Evolutionary conservation across 2,888 invertebrate genomes (phyloP), one percentile per base, ranked within the genome.

Genomic region (Phaonia tiefii): DNA sequence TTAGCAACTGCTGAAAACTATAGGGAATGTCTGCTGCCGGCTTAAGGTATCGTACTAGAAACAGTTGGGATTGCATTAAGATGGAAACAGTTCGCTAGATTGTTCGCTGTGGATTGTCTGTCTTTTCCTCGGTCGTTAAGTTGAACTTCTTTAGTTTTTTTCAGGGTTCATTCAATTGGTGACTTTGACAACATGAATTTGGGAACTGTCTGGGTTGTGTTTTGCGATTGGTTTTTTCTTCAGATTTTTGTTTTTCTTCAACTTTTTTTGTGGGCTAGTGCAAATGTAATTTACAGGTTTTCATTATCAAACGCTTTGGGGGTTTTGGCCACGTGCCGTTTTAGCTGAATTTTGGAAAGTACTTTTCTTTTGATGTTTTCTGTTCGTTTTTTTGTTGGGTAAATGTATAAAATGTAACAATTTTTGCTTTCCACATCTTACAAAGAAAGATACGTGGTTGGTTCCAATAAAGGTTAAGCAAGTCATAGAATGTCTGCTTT

Each of bases 91-190:
- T 71, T 15, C 44, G 11, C n/a, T n/a, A n/a, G n/a, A n/a, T 26
- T 65, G 70, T 75, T 75, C 49, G 5, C 44, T 31, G 31, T 31
- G 31, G 31, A 5, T 31, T 31, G 31, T 3, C 31, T 31, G 31
- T 8, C 31, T 31, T 31, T 31, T 31, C 31, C 4, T 8, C 31
- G 31, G 31, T 31, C 5, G 25, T 17, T 39, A 15, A 63, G 67
- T 69, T 75, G 60, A 74, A 80, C 74, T 75, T 78, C 46, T 69
- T 25, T 60, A 31, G 31, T 5, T 2, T 72, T 63, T 75, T 75
- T 81, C 72, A 81, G 81, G 81, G 81, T 81, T 81, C 75, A 78
- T 78, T 81, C 78, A 78, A 81, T 81, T 70, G 63, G 56, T 65
- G 81, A 69, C 75, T 81, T 81, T 81, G 81, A 78, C 81, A 78